Percentiles rank a stretch among this genome's conserved stretches.
These are phyloP conservation scores for Helicoverpa armigera DNA, from an alignment of 1,140 invertebrate species.

Conservation along the genomic window DNA sequence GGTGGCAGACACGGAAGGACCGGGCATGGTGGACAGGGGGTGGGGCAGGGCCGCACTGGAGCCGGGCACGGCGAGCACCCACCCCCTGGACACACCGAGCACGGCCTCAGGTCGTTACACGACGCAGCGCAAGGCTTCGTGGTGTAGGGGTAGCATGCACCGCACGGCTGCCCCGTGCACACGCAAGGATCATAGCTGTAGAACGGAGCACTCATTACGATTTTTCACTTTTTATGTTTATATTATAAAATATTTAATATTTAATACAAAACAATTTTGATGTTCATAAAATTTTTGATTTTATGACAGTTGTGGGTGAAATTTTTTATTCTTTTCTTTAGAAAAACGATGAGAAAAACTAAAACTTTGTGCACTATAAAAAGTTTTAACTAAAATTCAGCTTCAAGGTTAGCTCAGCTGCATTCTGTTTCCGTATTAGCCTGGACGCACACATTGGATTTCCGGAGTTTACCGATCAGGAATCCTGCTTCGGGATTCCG, in stretches of 20 bases:
- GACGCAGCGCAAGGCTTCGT: slow-evolving; percentile 76
- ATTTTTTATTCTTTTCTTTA: slow-evolving; percentile 50
- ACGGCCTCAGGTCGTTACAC: slow-evolving; percentile 67
- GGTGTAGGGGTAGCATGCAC: slow-evolving; percentile 74
- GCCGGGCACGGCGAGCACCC: slow-evolving; percentile 79
- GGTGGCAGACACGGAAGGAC: slow-evolving; percentile 72
- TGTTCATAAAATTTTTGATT: slow-evolving; percentile 26
- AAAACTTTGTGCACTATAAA: neutral
- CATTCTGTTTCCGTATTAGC: too few species aligned
- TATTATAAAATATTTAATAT: slow-evolving; percentile 7
- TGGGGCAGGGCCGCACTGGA: slow-evolving; percentile 75
- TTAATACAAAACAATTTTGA: slow-evolving; percentile 39
- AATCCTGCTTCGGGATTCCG: too few species aligned
- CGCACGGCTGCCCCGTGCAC: slow-evolving; percentile 72
- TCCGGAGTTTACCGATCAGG: too few species aligned
- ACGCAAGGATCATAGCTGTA: slow-evolving; percentile 80
- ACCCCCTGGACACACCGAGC: slow-evolving; percentile 76
- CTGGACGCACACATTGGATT: too few species aligned
- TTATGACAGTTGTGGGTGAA: slow-evolving; percentile 21
- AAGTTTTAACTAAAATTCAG: neutral
- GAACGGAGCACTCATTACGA: slow-evolving; percentile 76
- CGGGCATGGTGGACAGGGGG: slow-evolving; percentile 68
- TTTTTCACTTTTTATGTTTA: slow-evolving; percentile 63
- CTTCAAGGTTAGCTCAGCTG: too few species aligned
- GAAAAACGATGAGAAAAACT: neutral